Percentiles rank a stretch among this genome's conserved stretches.
phyloP scores from a whole-genome alignment of 2,888 invertebrate genomes.

The Nomada flava region DNA sequence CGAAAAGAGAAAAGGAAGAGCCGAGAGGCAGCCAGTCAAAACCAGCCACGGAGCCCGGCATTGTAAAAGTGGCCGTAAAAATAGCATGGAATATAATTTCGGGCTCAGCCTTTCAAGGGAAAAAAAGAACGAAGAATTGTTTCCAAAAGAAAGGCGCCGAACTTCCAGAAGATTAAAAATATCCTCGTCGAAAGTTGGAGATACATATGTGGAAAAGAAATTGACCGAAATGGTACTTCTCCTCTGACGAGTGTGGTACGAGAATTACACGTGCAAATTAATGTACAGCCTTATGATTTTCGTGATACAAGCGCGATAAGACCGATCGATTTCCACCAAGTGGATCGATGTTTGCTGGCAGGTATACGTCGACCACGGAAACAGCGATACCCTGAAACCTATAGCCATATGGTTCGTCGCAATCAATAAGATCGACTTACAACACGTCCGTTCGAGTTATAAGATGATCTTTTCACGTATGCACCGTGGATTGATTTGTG shows the following conservation, averaged over 20 bases:
- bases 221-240: not conserved
- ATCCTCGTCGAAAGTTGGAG: not conserved
- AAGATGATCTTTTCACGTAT: constrained; percentile 29
- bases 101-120: not conserved
- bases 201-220: no score
- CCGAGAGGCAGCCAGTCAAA: constrained; percentile 54
- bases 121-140: no score
- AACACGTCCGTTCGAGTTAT: constrained; percentile 42
- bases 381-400: constrained; percentile 69
- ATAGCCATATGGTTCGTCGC: constrained; percentile 62
- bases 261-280: not conserved
- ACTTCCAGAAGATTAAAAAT: not conserved
- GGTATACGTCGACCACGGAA: constrained; percentile 65
- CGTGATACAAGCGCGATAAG: constrained; percentile 41
- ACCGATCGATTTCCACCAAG: constrained; percentile 51
- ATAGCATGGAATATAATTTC: constrained; percentile 18
- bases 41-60: constrained; percentile 41
- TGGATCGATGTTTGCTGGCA: constrained; percentile 51
- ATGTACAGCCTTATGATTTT: constrained; percentile 23
- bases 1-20: constrained; percentile 49
- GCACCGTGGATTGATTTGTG: constrained; percentile 1
- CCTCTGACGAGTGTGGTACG: not conserved
- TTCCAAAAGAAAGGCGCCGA: no score
- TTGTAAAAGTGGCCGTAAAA: constrained; percentile 32
- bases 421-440: constrained; percentile 70